Conservation (phyloP, 2,888 invertebrate species). For the Drosophila borborema region DNA sequence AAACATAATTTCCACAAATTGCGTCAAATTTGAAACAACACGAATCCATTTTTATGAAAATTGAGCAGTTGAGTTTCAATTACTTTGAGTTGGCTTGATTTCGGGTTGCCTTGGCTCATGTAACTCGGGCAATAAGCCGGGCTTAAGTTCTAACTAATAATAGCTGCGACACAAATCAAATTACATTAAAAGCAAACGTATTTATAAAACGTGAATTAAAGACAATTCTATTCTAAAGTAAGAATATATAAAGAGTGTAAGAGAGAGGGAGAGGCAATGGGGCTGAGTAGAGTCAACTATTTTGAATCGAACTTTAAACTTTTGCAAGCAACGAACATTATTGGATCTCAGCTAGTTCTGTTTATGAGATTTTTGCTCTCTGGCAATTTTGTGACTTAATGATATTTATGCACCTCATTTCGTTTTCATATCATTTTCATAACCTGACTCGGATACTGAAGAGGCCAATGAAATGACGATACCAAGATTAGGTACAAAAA, state of each 20-base stretch:
- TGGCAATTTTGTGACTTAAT: too few relatives aligned
- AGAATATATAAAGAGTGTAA: too few relatives aligned
- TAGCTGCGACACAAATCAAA: background rate
- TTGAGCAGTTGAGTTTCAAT: slow-evolving; percentile 11
- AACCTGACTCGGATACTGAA: too few relatives aligned
- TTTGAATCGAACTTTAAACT: too few relatives aligned
- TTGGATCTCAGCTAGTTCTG: too few relatives aligned
- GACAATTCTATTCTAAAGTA: background rate
- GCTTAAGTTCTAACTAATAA: slow-evolving; percentile 1
- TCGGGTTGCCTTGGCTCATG: background rate
- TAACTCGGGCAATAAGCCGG: background rate
- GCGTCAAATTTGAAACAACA: slow-evolving; percentile 9
- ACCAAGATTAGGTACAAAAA: too few relatives aligned
- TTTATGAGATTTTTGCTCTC: too few relatives aligned
- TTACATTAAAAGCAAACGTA: background rate
- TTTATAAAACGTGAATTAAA: background rate
- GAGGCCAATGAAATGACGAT: too few relatives aligned
- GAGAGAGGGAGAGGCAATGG: background rate
- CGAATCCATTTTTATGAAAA: slow-evolving; percentile 9
- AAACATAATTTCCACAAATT: slow-evolving; percentile 11
- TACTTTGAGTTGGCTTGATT: background rate
- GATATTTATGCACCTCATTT: too few relatives aligned
- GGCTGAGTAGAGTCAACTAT: too few relatives aligned
- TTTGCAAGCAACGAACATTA: too few relatives aligned
- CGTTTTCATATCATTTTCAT: too few relatives aligned